Base-by-base conservation (phyloP, 2,888 invertebrate genomes). In the Mechanitis messenoides region DNA sequence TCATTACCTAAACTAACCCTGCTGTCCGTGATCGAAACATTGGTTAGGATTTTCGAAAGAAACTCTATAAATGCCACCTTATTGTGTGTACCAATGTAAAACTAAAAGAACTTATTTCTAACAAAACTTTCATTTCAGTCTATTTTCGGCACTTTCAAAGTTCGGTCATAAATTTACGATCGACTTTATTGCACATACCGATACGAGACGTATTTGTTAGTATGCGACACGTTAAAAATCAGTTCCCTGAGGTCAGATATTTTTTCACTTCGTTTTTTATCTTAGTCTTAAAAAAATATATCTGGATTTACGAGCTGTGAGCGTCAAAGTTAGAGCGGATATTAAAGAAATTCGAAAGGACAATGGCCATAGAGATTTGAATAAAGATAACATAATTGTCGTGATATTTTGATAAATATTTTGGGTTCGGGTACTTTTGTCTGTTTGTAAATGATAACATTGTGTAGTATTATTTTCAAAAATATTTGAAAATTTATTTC, bases 251-350 rank as follows among this genome's bases (percentile, higher is more conserved):
- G 7, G 50, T 20, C 20, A 50, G n/a, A 31, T 11, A 28, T 31
- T 31, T 31, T n/a, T 47, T 47, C n/a, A 11, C 7, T 31, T 31
- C 50, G 50, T 5, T 7, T 50, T 31, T 31, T 50, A 50, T 50
- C 50, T 50, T 31, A 31, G 50, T 31, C 31, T 50, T 50, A 31
- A 50, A 50, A 50, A 50, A 42, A 9, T 7, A 42, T 42, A 9
- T 42, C 42, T 42, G 42, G 42, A 42, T 50, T 50, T 50, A 50
- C 50, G 50, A 50, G 50, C 50, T 31, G 31, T 31, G 50, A 50
- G 50, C 31, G 31, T 50, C 50, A 50, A 50, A 50, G 31, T 50
- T 5, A 50, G 28, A 50, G 50, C 50, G 28, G 50, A 31, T 31
- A 31, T 50, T 28, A 31, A 31, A 50, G 11, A 7, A 31, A 31